A percentile compares a stretch with the other conserved stretches of the same genome.
Conservation (phyloP, 1,140 invertebrate genomes). For the Laupala kohalensis region DNA sequence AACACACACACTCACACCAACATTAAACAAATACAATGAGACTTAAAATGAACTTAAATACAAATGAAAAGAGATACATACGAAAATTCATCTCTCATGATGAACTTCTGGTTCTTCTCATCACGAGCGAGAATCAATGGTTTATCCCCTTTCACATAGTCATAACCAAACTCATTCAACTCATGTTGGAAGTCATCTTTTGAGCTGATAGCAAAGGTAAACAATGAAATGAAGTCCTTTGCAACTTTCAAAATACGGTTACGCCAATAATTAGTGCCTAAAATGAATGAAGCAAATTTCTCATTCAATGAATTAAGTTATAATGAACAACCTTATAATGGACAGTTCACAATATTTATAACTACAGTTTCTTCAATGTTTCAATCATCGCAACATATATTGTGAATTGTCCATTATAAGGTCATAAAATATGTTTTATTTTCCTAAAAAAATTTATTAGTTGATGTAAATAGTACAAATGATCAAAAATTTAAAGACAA, state of each 20-base stretch:
- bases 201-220: constrained; percentile 80
- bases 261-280: constrained; percentile 97
- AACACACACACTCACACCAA: background rate
- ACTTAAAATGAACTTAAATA: background rate
- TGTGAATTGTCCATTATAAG: no score
- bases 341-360: no score
- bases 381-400: no score
- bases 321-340: no score
- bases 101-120: constrained; percentile 74
- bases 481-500: background rate
- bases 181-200: constrained; percentile 89
- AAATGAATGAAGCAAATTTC: constrained; percentile 13
- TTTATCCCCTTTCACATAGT: constrained; percentile 76
- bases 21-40: background rate
- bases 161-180: constrained; percentile 85
- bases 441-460: background rate
- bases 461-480: background rate
- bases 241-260: constrained; percentile 93
- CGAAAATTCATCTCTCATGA: constrained; percentile 82
- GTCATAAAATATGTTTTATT: background rate
- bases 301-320: no score
- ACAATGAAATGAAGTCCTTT: constrained; percentile 61
- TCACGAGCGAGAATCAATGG: constrained; percentile 76
- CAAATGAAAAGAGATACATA: constrained; percentile 28
- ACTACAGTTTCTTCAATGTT: no score